Percentiles rank a stretch among this genome's conserved stretches.
Conservation (phyloP, 2,113 vertebrate species). For the Lampris incognitus region DNA sequence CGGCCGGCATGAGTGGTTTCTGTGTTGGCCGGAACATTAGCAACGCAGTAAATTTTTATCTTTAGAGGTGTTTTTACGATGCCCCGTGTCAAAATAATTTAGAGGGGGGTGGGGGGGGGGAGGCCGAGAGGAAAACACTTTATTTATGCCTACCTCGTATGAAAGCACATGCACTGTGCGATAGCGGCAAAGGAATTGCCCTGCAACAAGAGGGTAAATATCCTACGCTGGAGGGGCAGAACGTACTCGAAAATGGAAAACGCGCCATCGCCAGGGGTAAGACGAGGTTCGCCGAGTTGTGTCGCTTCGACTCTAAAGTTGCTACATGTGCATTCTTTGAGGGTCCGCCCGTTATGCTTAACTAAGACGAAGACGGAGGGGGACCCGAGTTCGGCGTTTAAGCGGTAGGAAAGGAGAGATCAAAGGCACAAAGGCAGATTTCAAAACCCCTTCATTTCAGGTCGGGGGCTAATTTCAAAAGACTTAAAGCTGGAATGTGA, state of each 20-base stretch:
- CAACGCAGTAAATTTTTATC: conserved; percentile 52
- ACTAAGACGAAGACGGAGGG: background rate
- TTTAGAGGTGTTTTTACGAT: conserved; percentile 61
- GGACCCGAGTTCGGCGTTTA: conserved; percentile 18
- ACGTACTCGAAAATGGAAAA: background rate
- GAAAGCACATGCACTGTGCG: conserved; percentile 23
- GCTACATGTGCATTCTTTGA: too few relatives aligned
- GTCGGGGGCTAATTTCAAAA: conserved; percentile 65
- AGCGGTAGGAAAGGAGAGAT: conserved; percentile 30
- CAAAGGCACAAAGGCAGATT: conserved; percentile 44
- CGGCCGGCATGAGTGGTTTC: conserved; percentile 46
- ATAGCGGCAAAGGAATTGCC: conserved; percentile 31
- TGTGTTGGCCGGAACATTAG: conserved; percentile 51
- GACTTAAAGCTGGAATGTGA: conserved; percentile 67
- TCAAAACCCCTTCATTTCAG: conserved; percentile 43
- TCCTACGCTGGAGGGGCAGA: background rate
- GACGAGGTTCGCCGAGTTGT: too few relatives aligned
- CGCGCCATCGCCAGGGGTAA: too few relatives aligned
- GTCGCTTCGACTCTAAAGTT: too few relatives aligned
- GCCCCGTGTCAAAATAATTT: conserved; percentile 3
- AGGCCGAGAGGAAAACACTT: conserved; percentile 36
- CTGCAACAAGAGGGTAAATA: background rate
- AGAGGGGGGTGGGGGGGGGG: background rate
- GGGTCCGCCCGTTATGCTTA: too few relatives aligned
- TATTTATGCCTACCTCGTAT: conserved; percentile 43